Conservation (phyloP, 2,797 vertebrate species). For the Phoebastria nigripes region DNA sequence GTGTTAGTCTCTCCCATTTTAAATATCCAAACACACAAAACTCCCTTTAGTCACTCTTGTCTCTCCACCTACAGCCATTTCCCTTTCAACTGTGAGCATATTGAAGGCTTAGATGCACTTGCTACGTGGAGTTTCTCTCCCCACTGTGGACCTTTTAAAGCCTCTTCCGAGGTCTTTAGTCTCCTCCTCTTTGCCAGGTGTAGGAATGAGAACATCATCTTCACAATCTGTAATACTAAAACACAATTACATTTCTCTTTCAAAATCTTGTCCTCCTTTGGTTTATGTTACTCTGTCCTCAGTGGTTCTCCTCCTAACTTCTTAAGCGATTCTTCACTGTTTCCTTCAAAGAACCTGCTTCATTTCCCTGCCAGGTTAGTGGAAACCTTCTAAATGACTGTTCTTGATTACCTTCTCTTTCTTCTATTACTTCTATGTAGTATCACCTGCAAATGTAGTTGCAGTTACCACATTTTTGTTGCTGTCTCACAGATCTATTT, state of each 20-base stretch:
- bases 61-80: neutral
- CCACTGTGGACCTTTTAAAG: neutral
- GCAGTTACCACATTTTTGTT: neutral
- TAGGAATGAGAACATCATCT: neutral
- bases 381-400: neutral
- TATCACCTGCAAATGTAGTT: neutral
- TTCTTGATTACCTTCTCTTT: neutral
- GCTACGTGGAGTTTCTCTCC: neutral
- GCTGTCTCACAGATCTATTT: neutral
- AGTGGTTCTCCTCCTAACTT: neutral
- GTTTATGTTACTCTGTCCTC: neutral
- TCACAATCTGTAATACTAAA: neutral
- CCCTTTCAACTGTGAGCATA: neutral
- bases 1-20: neutral
- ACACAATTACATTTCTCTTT: neutral
- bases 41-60: neutral
- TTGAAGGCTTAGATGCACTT: neutral
- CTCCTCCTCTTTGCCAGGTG: neutral
- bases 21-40: neutral
- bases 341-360: neutral
- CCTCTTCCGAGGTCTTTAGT: neutral
- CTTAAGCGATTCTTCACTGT: neutral
- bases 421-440: neutral
- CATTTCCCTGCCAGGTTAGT: neutral
- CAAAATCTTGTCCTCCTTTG: neutral